Conservation (phyloP, 2,888 invertebrate genomes). For the Diarsia dahlii region DNA sequence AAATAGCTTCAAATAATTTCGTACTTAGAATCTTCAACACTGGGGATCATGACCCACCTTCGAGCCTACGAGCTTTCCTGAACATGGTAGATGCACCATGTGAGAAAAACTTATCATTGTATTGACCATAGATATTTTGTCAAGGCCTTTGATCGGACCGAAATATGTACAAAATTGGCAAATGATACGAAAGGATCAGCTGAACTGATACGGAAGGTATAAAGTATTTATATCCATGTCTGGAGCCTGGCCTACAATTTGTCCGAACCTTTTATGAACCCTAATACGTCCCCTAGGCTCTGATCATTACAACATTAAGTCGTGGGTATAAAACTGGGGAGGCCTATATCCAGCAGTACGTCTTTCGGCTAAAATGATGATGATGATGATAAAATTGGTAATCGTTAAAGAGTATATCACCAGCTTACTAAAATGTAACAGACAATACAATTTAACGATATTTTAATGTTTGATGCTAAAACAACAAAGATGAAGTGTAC, state of each 20-base stretch:
- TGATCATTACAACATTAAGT: not conserved
- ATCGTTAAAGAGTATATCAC: not conserved
- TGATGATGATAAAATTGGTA: no score
- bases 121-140: no score
- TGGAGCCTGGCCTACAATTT: not conserved
- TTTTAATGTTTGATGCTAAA: slow-evolving; percentile 14
- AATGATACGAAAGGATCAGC: no score
- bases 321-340: no score
- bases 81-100: no score
- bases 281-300: not conserved
- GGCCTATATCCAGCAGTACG: no score
- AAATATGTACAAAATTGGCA: no score
- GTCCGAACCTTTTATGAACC: not conserved
- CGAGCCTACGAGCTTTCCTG: no score
- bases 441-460: slow-evolving; percentile 22
- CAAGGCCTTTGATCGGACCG: no score
- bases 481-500: not conserved
- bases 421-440: not conserved
- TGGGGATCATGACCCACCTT: not conserved
- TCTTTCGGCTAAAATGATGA: no score
- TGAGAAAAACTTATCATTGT: no score
- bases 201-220: no score
- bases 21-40: not conserved
- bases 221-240: not conserved
- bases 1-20: not conserved